These are phyloP conservation scores for Machaerirhynchus nigripectus DNA, from an alignment of 2,113 vertebrate species.

Conservation along the genomic window DNA sequence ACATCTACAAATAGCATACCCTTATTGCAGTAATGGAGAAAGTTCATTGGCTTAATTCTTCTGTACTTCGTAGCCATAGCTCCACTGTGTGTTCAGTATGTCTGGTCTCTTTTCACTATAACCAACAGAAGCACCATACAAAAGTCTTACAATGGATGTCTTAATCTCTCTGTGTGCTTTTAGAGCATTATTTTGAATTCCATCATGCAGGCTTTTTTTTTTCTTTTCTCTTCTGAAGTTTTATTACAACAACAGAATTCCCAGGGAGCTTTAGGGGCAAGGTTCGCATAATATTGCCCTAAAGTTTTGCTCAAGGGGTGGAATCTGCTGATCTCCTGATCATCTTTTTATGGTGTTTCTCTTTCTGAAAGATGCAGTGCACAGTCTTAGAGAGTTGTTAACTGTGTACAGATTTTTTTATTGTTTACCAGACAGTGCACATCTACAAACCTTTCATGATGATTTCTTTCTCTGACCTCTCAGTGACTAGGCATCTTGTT, in stretches of 20 bases:
- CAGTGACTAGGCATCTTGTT: slow-evolving; percentile 88
- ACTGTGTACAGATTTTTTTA: slow-evolving; percentile 70
- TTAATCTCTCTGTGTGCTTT: slow-evolving; percentile 86
- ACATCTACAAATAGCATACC: slow-evolving; percentile 29
- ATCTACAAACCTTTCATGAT: slow-evolving; percentile 81
- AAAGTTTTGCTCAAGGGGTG: slow-evolving; percentile 75
- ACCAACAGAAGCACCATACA: slow-evolving; percentile 82
- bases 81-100: slow-evolving; percentile 75
- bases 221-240: slow-evolving; percentile 75
- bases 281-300: slow-evolving; percentile 81
- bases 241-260: slow-evolving; percentile 86
- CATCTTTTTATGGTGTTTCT: slow-evolving; percentile 75
- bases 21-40: slow-evolving; percentile 65
- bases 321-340: slow-evolving; percentile 56
- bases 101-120: slow-evolving; percentile 80
- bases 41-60: slow-evolving; percentile 71
- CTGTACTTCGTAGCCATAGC: slow-evolving; percentile 70
- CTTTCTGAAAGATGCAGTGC: slow-evolving; percentile 67
- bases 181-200: slow-evolving; percentile 84
- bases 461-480: slow-evolving; percentile 86
- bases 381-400: slow-evolving; percentile 64
- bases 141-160: slow-evolving; percentile 84
- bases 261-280: slow-evolving; percentile 85
- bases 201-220: slow-evolving; percentile 74
- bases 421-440: slow-evolving; percentile 76